Conservation (phyloP, 2,888 invertebrate genomes). For the Pediacus dermestoides region DNA sequence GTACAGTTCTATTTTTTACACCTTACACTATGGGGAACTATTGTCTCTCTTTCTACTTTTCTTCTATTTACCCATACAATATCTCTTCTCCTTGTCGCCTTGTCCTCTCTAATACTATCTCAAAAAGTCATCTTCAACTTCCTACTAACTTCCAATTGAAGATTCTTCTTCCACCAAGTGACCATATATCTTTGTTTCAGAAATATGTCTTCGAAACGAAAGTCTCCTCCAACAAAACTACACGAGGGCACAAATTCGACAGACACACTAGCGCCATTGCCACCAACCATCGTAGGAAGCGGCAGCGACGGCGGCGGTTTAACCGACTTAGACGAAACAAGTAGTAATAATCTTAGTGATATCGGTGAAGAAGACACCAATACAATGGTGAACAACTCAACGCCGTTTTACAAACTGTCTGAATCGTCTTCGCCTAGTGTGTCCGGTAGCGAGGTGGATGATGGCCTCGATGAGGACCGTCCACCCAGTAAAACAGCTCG, state of each 20-base stretch:
- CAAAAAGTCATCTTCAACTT: too few species aligned
- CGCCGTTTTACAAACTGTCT: slow-evolving; percentile 46
- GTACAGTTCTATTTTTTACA: too few species aligned
- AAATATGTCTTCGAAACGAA: slow-evolving; percentile 96
- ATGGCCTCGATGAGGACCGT: slow-evolving; percentile 47
- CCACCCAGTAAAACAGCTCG: slow-evolving; percentile 50
- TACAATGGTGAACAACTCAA: slow-evolving; percentile 41
- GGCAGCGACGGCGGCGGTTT: slow-evolving; percentile 60
- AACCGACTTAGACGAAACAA: slow-evolving; percentile 55
- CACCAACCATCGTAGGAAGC: slow-evolving; percentile 51
- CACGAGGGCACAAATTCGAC: slow-evolving; percentile 60
- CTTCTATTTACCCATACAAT: too few species aligned
- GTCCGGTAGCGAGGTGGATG: slow-evolving; percentile 49
- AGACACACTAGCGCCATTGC: slow-evolving; percentile 42
- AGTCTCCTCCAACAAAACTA: slow-evolving; percentile 92
- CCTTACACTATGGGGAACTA: too few species aligned
- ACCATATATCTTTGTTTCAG: slow-evolving; percentile 65
- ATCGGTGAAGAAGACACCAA: slow-evolving; percentile 57
- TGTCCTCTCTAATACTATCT: too few species aligned
- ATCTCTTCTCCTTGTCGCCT: too few species aligned
- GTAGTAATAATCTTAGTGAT: slow-evolving; percentile 59
- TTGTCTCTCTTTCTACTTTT: too few species aligned
- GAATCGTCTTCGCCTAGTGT: slow-evolving; percentile 49
- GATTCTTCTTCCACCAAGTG: too few species aligned
- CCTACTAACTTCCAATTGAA: too few species aligned